Conservation (phyloP, 30 jellyfish, hydroid and myxozoan genomes). For the Turritopsis dohrnii region DNA sequence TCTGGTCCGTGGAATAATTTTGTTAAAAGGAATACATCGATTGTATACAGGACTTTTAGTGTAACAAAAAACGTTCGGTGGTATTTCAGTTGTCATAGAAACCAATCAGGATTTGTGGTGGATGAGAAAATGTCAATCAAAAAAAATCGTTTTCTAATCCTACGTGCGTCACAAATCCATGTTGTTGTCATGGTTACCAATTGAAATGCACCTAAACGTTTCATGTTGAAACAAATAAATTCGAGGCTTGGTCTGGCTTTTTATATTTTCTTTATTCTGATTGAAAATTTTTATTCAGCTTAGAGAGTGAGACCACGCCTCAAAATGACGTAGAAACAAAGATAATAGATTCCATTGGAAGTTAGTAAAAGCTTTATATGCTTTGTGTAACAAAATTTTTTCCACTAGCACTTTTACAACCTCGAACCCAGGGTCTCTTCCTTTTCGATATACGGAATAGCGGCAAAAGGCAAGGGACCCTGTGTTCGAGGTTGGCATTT, state of each 20-base stretch:
- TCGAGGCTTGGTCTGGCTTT: neutral
- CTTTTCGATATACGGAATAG: no score
- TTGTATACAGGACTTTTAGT: neutral
- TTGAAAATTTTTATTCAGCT: no score
- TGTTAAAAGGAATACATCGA: neutral
- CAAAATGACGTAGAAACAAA: neutral
- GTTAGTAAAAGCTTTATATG: neutral
- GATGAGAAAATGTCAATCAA: neutral
- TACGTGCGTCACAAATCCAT: no score
- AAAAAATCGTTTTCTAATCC: no score
- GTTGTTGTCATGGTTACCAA: neutral
- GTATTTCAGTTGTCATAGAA: neutral
- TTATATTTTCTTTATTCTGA: no score
- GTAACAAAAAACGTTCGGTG: neutral
- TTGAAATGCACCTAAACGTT: constrained; percentile 18
- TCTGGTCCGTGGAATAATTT: neutral
- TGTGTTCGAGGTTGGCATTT: no score
- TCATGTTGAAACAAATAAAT: constrained; percentile 1
- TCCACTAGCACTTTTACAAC: no score
- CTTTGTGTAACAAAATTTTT: neutral
- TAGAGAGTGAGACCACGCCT: neutral
- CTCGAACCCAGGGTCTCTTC: no score
- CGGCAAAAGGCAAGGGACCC: no score
- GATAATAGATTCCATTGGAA: neutral
- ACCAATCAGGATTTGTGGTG: neutral